phyloP scores from a whole-genome alignment of 2,113 vertebrate genomes.

The Dissostichus mawsoni region DNA sequence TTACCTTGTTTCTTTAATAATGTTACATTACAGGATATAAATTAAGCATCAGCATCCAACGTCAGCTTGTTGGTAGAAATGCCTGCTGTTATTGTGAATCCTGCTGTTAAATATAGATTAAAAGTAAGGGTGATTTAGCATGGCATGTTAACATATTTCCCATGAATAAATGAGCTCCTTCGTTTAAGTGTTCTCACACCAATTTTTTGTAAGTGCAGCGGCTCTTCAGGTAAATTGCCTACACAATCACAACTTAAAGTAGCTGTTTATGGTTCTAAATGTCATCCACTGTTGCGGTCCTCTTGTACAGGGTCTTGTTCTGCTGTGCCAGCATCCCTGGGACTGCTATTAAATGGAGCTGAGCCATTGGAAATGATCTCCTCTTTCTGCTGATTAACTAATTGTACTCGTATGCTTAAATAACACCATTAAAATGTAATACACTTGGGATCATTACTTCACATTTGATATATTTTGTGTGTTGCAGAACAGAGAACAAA shows the following conservation, averaged over 20 bases:
- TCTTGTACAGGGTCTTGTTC: conserved; percentile 40
- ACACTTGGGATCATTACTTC: conserved; percentile 72
- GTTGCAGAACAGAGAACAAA: conserved; percentile 57
- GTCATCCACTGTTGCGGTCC: conserved; percentile 51
- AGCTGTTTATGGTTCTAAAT: conserved; percentile 64
- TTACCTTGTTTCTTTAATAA: conserved; percentile 46
- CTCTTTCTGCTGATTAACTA: conserved; percentile 76
- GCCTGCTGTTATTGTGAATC: conserved; percentile 4
- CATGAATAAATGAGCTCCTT: conserved; percentile 4
- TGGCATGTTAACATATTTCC: conserved; percentile 12
- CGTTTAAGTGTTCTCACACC: conserved; percentile 18
- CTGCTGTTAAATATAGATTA: conserved; percentile 3
- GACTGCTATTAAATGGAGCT: conserved; percentile 69
- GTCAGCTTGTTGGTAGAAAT: conserved; percentile 26
- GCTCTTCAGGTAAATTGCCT: conserved; percentile 57
- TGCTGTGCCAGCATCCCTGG: conserved; percentile 72
- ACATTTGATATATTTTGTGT: conserved; percentile 58
- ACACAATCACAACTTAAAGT: conserved; percentile 62
- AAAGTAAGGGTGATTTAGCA: conserved; percentile 10
- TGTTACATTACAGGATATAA: conserved; percentile 32
- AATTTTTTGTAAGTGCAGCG: conserved; percentile 2
- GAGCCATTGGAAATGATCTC: conserved; percentile 73
- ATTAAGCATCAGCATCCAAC: conserved; percentile 24
- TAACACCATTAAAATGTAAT: conserved; percentile 78
- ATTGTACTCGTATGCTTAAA: conserved; percentile 74